Conservation (phyloP, 92 coral and sea anemone genomes). For the Montipora capitata region DNA sequence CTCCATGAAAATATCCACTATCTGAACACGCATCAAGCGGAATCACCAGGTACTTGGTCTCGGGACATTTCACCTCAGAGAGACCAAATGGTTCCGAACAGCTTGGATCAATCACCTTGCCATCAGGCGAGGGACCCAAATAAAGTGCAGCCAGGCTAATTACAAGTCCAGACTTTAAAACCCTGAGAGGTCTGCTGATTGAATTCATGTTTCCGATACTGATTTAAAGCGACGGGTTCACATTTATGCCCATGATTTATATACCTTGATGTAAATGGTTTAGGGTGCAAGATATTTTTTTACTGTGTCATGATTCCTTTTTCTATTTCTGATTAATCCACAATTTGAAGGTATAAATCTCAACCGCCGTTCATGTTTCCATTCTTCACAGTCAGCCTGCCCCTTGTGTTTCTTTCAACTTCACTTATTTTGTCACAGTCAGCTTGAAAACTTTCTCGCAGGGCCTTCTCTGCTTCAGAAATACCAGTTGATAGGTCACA, state of each 20-base stretch:
- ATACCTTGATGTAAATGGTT: not conserved
- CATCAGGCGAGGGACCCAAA: too few relatives aligned
- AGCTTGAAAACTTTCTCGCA: constrained; percentile 34
- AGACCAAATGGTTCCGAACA: too few relatives aligned
- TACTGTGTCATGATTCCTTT: constrained; percentile 5
- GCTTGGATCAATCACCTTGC: too few relatives aligned
- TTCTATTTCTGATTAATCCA: constrained; percentile 33
- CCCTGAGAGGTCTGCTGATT: too few relatives aligned
- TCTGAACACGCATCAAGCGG: too few relatives aligned
- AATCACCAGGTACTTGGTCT: too few relatives aligned
- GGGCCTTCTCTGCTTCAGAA: constrained; percentile 24
- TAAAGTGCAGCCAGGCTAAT: too few relatives aligned
- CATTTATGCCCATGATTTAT: not conserved
- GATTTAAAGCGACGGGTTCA: not conserved
- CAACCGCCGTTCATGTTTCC: constrained; percentile 61
- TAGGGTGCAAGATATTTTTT: not conserved
- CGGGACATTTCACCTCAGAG: too few relatives aligned
- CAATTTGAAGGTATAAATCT: constrained; percentile 67
- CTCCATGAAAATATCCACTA: too few relatives aligned
- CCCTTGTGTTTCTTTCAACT: constrained; percentile 63
- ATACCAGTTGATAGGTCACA: constrained; percentile 37
- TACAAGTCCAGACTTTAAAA: too few relatives aligned
- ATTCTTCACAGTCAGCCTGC: not conserved
- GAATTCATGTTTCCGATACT: too few relatives aligned
- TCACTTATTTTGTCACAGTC: constrained; percentile 61